These are phyloP conservation scores for Eulemur rubriventer DNA, from an alignment of 2,797 vertebrate species.

Conservation along the genomic window DNA sequence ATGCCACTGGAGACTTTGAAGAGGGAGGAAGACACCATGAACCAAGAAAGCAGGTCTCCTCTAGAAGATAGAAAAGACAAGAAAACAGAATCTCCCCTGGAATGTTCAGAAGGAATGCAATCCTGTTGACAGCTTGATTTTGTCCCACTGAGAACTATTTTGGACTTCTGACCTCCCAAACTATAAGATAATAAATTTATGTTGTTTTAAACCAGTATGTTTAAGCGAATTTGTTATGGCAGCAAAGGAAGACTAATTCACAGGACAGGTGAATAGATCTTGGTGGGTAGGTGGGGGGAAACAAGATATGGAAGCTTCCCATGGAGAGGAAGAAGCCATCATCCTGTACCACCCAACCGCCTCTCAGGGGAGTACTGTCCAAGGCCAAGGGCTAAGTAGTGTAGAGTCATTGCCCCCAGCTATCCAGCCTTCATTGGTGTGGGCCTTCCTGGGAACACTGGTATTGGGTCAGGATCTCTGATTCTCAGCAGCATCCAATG, in stretches of 20 bases:
- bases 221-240: not conserved
- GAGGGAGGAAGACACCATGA: not conserved
- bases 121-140: not conserved
- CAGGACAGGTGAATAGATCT: not conserved
- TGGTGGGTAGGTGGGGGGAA: not conserved
- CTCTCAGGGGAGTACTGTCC: not conserved
- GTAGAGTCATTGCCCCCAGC: no score
- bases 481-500: not conserved
- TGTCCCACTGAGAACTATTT: not conserved
- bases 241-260: not conserved
- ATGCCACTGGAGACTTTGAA: not conserved
- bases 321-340: not conserved
- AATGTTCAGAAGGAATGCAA: not conserved
- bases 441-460: not conserved
- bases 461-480: not conserved
- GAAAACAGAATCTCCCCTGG: not conserved
- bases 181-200: not conserved
- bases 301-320: not conserved
- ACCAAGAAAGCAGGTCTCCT: not conserved
- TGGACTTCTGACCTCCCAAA: not conserved
- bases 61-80: not conserved
- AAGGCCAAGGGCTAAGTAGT: not conserved
- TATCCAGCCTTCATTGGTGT: accelerated
- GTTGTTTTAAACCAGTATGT: not conserved
- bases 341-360: no score